These are phyloP conservation scores for Aspiorhynchus laticeps DNA, from an alignment of 2,113 vertebrate genomes.

Conservation along the genomic window DNA sequence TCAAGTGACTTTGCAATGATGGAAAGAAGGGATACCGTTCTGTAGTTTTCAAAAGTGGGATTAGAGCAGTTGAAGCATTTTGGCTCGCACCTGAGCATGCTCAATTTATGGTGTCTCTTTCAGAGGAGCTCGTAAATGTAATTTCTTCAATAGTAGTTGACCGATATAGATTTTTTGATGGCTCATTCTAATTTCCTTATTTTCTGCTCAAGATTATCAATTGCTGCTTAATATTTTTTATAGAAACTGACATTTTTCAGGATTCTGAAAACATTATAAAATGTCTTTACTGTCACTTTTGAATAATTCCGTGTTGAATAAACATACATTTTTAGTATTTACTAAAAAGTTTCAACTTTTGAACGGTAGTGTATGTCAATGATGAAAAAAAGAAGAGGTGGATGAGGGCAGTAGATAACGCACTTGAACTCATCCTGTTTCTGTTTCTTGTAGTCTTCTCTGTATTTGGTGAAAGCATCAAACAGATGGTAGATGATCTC, in stretches of 20 bases:
- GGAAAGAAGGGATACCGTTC: too few species aligned
- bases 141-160: too few species aligned
- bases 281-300: neutral
- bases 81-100: too few species aligned
- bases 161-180: too few species aligned
- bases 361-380: neutral
- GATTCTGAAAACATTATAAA: neutral
- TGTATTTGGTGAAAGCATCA: slow-evolving; percentile 96
- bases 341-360: neutral
- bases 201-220: neutral
- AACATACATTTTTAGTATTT: neutral
- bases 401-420: slow-evolving; percentile 50
- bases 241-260: neutral
- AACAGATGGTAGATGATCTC: slow-evolving; percentile 99
- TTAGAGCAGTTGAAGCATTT: too few species aligned
- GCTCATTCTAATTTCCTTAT: neutral
- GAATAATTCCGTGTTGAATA: neutral
- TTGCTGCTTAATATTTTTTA: neutral
- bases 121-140: too few species aligned
- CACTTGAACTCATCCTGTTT: slow-evolving; percentile 99
- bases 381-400: neutral
- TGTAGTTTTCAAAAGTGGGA: too few species aligned
- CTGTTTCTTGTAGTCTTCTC: slow-evolving; percentile 98
- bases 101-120: neutral
- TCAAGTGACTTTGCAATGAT: too few species aligned